These are phyloP conservation scores for Anoplius nigerrimus DNA, from an alignment of 2,888 invertebrate genomes.

Conservation along the genomic window DNA sequence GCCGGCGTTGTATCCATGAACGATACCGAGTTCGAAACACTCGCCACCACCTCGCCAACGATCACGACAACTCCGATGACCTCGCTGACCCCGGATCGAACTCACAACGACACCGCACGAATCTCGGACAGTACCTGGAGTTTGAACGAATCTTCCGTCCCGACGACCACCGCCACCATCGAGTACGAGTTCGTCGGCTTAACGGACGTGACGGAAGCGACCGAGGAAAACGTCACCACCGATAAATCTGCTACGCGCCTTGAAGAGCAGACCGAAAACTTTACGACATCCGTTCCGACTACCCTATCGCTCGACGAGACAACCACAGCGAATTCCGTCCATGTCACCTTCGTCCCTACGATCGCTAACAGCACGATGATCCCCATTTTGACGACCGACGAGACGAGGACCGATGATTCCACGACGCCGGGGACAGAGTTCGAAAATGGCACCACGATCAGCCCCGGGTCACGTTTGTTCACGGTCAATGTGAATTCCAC, in stretches of 20 bases:
- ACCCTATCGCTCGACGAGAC: neutral
- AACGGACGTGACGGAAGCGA: conserved; percentile 42
- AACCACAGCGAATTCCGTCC: too few species aligned
- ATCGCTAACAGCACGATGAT: too few species aligned
- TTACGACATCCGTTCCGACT: neutral
- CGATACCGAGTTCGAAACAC: neutral
- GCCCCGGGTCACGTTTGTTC: too few species aligned
- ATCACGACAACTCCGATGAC: neutral
- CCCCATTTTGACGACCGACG: too few species aligned
- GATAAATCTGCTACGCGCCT: neutral
- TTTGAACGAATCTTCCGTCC: conserved; percentile 25
- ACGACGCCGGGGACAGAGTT: too few species aligned
- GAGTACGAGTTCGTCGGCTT: conserved; percentile 67
- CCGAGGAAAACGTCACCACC: too few species aligned
- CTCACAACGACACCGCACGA: neutral
- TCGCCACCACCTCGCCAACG: neutral
- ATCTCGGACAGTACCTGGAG: conserved; percentile 2
- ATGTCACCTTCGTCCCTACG: too few species aligned
- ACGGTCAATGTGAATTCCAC: too few species aligned
- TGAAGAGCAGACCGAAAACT: too few species aligned
- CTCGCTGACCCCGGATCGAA: neutral
- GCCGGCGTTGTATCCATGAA: too few species aligned
- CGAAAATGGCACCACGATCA: too few species aligned
- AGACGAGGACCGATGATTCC: too few species aligned
- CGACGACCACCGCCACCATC: conserved; percentile 54